A percentile compares a stretch with the other conserved stretches of the same genome.
phyloP scores from a whole-genome alignment of 2,113 vertebrate genomes.

The Gorilla gorilla region DNA sequence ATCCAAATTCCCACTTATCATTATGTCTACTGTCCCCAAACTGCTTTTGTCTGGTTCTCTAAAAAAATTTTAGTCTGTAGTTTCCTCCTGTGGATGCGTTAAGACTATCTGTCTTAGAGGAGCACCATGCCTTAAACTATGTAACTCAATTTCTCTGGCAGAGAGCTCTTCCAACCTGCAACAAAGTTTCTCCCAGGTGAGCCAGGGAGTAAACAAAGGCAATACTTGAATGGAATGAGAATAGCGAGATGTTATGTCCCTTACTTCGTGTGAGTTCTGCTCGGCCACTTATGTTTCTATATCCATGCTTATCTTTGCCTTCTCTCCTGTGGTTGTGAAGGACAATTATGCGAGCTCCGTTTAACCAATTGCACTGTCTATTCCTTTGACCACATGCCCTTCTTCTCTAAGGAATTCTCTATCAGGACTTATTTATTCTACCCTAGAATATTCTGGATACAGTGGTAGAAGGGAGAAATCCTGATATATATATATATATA shows the following conservation, averaged over 20 bases:
- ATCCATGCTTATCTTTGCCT: background rate
- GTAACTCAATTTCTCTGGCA: background rate
- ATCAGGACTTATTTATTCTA: too few species aligned
- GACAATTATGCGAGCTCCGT: background rate
- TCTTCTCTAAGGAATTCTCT: background rate
- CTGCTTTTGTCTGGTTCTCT: background rate
- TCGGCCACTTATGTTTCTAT: background rate
- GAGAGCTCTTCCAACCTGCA: background rate
- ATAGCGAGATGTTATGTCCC: background rate
- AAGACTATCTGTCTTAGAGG: background rate
- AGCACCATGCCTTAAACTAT: background rate
- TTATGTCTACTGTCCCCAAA: too few species aligned
- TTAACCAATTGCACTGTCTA: background rate
- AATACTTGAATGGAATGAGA: background rate
- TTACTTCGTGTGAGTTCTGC: background rate
- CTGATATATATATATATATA: background rate
- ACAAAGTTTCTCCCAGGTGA: background rate
- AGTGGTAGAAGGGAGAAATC: background rate
- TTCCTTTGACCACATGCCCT: background rate
- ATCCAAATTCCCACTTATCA: background rate
- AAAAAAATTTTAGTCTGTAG: background rate
- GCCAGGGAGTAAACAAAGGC: background rate
- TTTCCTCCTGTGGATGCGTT: background rate
- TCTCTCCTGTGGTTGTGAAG: background rate
- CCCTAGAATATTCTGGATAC: background rate